Conservation (phyloP, 2,888 invertebrate species). For the Pharmacophagus antenor region DNA sequence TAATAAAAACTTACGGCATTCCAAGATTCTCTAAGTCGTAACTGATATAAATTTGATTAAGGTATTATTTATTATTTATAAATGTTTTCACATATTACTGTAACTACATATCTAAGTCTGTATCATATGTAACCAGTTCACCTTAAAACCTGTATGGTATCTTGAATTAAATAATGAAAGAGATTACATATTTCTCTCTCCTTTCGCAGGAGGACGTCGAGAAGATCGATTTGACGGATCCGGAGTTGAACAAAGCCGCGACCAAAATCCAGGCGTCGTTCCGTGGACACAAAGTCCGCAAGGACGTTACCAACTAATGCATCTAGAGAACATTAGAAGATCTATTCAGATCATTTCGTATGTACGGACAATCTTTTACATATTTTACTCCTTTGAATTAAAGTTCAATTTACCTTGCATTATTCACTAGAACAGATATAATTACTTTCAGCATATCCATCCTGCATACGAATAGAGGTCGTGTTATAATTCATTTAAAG, state of each 20-base stretch:
- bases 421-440: neutral
- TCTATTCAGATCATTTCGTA: constrained; percentile 51
- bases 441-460: neutral
- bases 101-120: too few relatives aligned
- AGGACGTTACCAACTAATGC: constrained; percentile 81
- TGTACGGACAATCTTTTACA: constrained; percentile 35
- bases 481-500: constrained; percentile 37
- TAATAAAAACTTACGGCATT: too few relatives aligned
- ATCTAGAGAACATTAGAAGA: constrained; percentile 35
- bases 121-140: too few relatives aligned
- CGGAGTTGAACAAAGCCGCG: constrained; percentile 93
- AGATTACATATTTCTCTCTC: constrained; percentile 14
- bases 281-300: constrained; percentile 93
- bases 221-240: constrained; percentile 92
- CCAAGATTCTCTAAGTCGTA: too few relatives aligned
- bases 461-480: constrained; percentile 16
- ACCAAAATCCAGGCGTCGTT: constrained; percentile 96
- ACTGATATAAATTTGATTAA: too few relatives aligned
- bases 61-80: too few relatives aligned
- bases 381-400: constrained; percentile 8
- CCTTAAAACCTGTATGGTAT: too few relatives aligned
- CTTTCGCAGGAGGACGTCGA: constrained; percentile 85
- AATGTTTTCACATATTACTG: too few relatives aligned
- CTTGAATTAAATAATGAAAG: too few relatives aligned
- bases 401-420: constrained; percentile 24